A percentile compares a stretch with the other conserved stretches of the same genome.
These are phyloP conservation scores for Pipistrellus pygmaeus DNA, from an alignment of 2,797 vertebrate genomes.

Conservation along the genomic window DNA sequence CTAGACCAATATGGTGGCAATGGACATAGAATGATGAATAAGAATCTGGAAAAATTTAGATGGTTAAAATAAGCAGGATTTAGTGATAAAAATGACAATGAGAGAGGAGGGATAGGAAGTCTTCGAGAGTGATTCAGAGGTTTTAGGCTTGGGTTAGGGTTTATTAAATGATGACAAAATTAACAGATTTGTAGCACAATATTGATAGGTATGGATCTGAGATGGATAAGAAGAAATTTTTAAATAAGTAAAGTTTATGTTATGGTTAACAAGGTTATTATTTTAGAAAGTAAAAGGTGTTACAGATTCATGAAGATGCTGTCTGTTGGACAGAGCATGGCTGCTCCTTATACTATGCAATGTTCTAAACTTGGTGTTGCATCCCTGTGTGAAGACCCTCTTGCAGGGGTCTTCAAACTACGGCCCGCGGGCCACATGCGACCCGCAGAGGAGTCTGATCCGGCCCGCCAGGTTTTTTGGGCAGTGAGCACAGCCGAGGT, in stretches of 20 bases:
- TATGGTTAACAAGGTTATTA: slow-evolving; percentile 6
- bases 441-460: no score
- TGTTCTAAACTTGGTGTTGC: slow-evolving; percentile 78
- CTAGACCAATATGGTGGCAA: neutral
- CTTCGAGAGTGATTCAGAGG: neutral
- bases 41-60: neutral
- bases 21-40: neutral
- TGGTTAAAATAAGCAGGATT: neutral
- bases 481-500: no score
- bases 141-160: neutral
- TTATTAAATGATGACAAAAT: neutral
- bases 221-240: neutral
- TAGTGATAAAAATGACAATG: neutral
- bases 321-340: slow-evolving; percentile 63
- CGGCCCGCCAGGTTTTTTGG: no score
- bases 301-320: slow-evolving; percentile 68
- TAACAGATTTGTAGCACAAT: neutral
- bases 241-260: neutral
- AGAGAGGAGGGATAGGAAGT: neutral
- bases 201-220: neutral
- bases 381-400: slow-evolving; percentile 72
- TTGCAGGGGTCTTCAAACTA: no score
- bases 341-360: slow-evolving; percentile 51
- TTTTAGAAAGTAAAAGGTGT: slow-evolving; percentile 53
- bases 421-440: no score